phyloP scores from a whole-genome alignment of 1,140 invertebrate species.

The Camponotus floridanus region DNA sequence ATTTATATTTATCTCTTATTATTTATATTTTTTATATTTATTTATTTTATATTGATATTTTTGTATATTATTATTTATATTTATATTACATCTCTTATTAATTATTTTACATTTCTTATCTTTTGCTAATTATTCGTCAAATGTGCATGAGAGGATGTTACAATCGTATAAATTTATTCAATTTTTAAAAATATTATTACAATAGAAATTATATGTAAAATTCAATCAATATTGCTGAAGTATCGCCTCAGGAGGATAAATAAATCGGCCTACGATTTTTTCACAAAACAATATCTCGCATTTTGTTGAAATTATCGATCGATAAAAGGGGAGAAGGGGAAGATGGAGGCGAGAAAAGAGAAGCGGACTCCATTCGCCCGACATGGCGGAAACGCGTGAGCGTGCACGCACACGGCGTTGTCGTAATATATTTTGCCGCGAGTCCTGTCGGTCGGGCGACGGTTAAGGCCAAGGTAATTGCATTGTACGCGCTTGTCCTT shows the following conservation, averaged over 20 bases:
- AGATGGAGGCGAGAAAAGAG: slow-evolving; percentile 14
- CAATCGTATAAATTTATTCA: too few relatives aligned
- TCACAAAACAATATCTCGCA: slow-evolving; percentile 65
- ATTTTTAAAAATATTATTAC: too few relatives aligned
- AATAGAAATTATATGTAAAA: too few relatives aligned
- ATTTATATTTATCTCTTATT: neutral
- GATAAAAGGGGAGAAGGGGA: neutral
- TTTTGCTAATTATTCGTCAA: neutral
- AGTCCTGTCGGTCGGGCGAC: slow-evolving; percentile 74
- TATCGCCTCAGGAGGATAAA: too few relatives aligned
- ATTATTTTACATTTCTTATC: neutral
- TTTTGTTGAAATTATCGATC: slow-evolving; percentile 28
- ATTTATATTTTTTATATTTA: neutral
- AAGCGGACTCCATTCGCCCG: slow-evolving; percentile 56
- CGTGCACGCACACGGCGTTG: slow-evolving; percentile 36
- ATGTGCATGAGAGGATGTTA: neutral
- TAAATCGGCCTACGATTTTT: slow-evolving; percentile 42
- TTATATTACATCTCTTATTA: too few relatives aligned
- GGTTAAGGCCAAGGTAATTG: slow-evolving; percentile 85
- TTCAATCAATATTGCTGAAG: too few relatives aligned
- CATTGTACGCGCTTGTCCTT: slow-evolving; percentile 86
- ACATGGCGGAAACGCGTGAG: slow-evolving; percentile 34
- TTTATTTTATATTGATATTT: too few relatives aligned
- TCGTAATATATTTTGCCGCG: slow-evolving; percentile 75
- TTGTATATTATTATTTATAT: too few relatives aligned